Evolutionary conservation across 2,888 invertebrate genomes (phyloP).

Genomic region (Anthoptus insignis): DNA sequence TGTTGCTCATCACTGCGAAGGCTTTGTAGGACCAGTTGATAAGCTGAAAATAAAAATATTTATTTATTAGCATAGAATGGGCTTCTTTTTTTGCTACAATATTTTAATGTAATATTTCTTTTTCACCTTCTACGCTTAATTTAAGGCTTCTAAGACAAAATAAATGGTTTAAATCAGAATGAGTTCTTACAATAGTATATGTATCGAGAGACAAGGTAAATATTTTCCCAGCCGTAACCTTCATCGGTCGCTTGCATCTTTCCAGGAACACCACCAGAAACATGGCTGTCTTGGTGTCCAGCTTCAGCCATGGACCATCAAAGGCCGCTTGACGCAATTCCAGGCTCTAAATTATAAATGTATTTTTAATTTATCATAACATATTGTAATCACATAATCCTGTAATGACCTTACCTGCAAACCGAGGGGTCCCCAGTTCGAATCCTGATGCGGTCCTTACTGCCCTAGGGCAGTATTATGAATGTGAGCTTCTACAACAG

Average conservation of each 20-base stretch:
- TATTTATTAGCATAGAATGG: neutral
- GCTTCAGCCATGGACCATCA: constrained; percentile 79
- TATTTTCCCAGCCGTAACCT: constrained; percentile 84
- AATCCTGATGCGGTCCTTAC: too few relatives aligned
- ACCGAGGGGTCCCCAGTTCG: too few relatives aligned
- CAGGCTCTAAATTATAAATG: constrained; percentile 68
- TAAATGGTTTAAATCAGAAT: too few relatives aligned
- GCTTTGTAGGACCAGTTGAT: constrained; percentile 85
- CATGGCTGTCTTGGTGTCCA: constrained; percentile 66
- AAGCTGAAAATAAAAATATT: constrained; percentile 67
- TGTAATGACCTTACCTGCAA: too few relatives aligned
- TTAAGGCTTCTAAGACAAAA: too few relatives aligned
- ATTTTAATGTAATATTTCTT: too few relatives aligned
- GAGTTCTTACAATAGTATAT: constrained; percentile 84
- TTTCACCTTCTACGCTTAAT: too few relatives aligned
- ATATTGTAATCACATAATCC: too few relatives aligned
- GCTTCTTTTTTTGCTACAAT: neutral
- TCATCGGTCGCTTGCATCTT: constrained; percentile 81
- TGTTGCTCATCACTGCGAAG: constrained; percentile 81
- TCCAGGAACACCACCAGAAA: constrained; percentile 78
- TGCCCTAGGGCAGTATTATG: too few relatives aligned
- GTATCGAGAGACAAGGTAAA: constrained; percentile 82
- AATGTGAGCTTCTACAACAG: too few relatives aligned
- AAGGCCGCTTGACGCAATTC: constrained; percentile 83
- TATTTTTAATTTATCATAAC: neutral